Evolutionary conservation across 2,888 invertebrate genomes (phyloP).

Genomic region (Hanleya hanleyi): DNA sequence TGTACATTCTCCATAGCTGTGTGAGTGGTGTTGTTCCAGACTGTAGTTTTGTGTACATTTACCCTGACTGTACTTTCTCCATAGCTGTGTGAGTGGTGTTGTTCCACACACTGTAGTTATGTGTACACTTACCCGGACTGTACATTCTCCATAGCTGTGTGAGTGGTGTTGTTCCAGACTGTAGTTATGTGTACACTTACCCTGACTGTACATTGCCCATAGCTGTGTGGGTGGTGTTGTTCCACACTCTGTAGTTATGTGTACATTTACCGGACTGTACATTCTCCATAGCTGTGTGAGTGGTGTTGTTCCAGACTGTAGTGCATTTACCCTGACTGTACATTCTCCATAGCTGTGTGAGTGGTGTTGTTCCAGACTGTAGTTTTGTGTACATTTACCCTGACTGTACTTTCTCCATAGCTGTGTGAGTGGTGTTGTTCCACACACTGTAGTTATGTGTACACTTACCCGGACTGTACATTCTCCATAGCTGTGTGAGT

Average conservation of each 20-base stretch:
- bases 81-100: not conserved
- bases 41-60: not conserved
- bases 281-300: not conserved
- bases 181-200: not conserved
- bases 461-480: not conserved
- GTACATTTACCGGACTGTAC: not conserved
- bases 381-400: not conserved
- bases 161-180: not conserved
- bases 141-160: not conserved
- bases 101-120: not conserved
- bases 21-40: not conserved
- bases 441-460: too few species aligned
- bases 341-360: not conserved
- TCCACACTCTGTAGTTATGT: not conserved
- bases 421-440: not conserved
- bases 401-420: not conserved
- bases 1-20: not conserved
- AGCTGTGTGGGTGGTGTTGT: not conserved
- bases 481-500: not conserved
- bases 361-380: not conserved
- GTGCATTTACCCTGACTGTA: not conserved
- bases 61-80: not conserved
- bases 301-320: not conserved
- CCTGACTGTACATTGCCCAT: not conserved
- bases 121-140: not conserved